A percentile compares a stretch with the other conserved stretches of the same genome.
Conservation (phyloP, 2,113 vertebrate genomes). For the Misgurnus mizolepis region DNA sequence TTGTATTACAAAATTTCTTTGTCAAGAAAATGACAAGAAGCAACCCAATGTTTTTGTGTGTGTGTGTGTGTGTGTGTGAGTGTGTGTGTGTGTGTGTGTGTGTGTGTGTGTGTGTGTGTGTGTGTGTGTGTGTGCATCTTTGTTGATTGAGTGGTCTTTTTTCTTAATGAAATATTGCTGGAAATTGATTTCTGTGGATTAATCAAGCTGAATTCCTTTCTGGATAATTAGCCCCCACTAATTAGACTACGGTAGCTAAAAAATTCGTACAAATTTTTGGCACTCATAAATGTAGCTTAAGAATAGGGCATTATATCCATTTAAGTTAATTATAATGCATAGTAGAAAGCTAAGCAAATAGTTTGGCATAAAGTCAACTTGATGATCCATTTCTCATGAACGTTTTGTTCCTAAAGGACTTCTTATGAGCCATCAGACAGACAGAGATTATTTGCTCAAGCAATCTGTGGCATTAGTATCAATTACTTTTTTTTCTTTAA, state of each 20-base stretch:
- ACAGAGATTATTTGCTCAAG: slow-evolving; percentile 46
- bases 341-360: slow-evolving; percentile 21
- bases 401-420: background rate
- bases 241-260: slow-evolving; percentile 72
- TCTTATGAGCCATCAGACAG: slow-evolving; percentile 46
- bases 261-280: slow-evolving; percentile 74
- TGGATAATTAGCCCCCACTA: slow-evolving; percentile 78
- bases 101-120: no score
- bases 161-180: slow-evolving; percentile 68
- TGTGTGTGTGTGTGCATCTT: background rate
- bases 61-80: slow-evolving; percentile 14
- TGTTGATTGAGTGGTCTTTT: slow-evolving; percentile 65
- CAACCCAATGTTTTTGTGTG: slow-evolving; percentile 11
- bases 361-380: slow-evolving; percentile 29
- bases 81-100: no score
- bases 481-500: slow-evolving; percentile 53
- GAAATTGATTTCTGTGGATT: slow-evolving; percentile 73
- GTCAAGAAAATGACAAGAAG: slow-evolving; percentile 2
- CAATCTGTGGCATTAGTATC: slow-evolving; percentile 56
- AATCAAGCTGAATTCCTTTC: slow-evolving; percentile 72
- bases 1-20: slow-evolving; percentile 23
- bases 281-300: slow-evolving; percentile 77
- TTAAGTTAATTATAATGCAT: slow-evolving; percentile 32
- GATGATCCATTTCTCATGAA: slow-evolving; percentile 33
- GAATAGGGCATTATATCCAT: slow-evolving; percentile 56